Evolutionary conservation across 2,113 vertebrate species (phyloP), one percentile per base, ranked within the genome.

Genomic region (Ondatra zibethicus): DNA sequence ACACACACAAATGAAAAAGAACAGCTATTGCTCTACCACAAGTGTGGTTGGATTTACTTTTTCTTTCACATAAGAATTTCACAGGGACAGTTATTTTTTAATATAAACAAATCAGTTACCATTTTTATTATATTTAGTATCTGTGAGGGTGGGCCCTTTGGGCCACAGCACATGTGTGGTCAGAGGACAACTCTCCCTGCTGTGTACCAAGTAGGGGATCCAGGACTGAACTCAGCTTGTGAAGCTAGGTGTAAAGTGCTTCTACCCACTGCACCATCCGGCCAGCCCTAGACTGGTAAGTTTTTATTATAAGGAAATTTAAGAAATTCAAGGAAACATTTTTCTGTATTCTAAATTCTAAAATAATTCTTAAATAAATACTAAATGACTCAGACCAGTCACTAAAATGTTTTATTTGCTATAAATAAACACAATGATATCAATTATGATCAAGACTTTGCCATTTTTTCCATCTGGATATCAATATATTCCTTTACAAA

Each of bases 401-500:
- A 61, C 42, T 33, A n/a, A 63, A 47, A 66, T 72, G 27, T 76
- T 89, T 88, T 77, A 58, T 33, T 33, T 75, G 12, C n/a, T 68
- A 68, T 84, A 95, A 58, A 88, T 17, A 77, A 72, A 92, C 42
- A 87, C 7, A 93, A 84, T 91, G 36, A 47, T 75, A 75, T 78
- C 36, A 75, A 58, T 90, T 85, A 88, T 36, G 78, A 93, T 81
- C 50, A 93, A 89, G 66, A 4, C 23, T 21, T 81, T 39, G 25
- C 17, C 42, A 81, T 75, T 93, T 52, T 66, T 88, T 78, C 82
- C 27, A 86, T 29, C 27, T 31, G 27, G 65, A 27, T 88, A 21
- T 80, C 65, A 80, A 88, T 70, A 61, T 45, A n/a, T 33, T 95
- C 68, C 45, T 84, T 94, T 75, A 76, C 91, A 93, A 95, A 61